phyloP scores from a whole-genome alignment of 2,113 vertebrate species.

The Toxotes chatareus region DNA sequence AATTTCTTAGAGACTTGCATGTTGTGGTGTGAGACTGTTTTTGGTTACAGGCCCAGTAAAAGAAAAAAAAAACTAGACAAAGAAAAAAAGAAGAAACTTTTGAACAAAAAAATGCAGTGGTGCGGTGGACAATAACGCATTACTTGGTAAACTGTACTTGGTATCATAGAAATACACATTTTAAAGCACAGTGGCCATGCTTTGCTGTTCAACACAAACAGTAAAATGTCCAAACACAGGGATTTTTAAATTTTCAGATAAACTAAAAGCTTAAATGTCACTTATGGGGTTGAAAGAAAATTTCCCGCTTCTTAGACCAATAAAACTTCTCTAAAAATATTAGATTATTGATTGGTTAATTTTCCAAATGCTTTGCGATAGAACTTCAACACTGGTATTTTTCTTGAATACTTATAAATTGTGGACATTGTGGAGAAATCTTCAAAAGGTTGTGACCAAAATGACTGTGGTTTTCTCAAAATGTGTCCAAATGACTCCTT shows the following conservation, averaged over 20 bases:
- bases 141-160: background rate
- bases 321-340: background rate
- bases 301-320: background rate
- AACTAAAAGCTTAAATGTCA: background rate
- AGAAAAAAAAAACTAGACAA: background rate
- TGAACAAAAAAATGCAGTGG: no score
- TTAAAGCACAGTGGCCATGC: constrained; percentile 7
- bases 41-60: background rate
- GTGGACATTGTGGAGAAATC: background rate
- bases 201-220: background rate
- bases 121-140: background rate
- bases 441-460: constrained; percentile 2
- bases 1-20: constrained; percentile 4
- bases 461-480: background rate
- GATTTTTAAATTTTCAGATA: background rate
- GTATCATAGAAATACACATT: constrained; percentile 12
- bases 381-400: background rate
- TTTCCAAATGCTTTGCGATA: background rate
- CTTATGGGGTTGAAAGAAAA: background rate
- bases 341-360: background rate
- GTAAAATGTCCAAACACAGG: background rate
- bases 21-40: background rate
- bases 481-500: constrained; percentile 7
- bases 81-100: background rate
- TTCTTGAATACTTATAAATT: background rate